A percentile compares a stretch with the other conserved stretches of the same genome.
Evolutionary conservation across 2,113 vertebrate genomes (phyloP).

Genomic region (Diadophis punctatus): DNA sequence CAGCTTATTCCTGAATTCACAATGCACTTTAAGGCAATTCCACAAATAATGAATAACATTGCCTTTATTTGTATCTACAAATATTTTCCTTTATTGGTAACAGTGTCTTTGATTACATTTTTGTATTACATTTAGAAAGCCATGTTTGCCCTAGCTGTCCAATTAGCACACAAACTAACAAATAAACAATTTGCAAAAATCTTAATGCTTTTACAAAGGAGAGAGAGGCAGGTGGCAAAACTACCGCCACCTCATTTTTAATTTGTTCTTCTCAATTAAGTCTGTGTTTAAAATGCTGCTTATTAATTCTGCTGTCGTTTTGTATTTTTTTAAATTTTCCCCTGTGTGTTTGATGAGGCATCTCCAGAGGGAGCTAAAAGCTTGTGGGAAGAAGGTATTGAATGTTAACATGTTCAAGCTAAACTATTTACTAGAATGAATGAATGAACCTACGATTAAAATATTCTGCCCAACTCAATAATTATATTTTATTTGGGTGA

Average conservation of each 20-base stretch:
- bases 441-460: slow-evolving; percentile 18
- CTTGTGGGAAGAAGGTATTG: slow-evolving; percentile 3
- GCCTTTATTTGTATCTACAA: too few relatives aligned
- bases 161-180: not conserved
- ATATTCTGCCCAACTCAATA: not conserved
- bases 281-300: not conserved
- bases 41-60: not conserved
- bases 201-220: not conserved
- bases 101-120: not conserved
- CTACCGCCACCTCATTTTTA: slow-evolving; percentile 1
- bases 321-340: not conserved
- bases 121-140: not conserved
- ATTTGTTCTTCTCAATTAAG: not conserved
- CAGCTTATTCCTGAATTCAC: not conserved
- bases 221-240: not conserved
- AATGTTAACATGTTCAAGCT: not conserved
- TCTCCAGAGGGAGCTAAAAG: slow-evolving; percentile 65
- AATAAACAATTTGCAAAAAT: accelerated
- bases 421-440: slow-evolving; percentile 10
- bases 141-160: not conserved
- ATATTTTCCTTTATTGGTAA: too few relatives aligned
- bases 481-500: slow-evolving; percentile 5
- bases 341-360: not conserved
- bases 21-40: not conserved
- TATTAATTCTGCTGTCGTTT: not conserved